Evolutionary conservation across 2,797 vertebrate genomes (phyloP), one percentile per base, ranked within the genome.

Genomic region (Staurois parvus): DNA sequence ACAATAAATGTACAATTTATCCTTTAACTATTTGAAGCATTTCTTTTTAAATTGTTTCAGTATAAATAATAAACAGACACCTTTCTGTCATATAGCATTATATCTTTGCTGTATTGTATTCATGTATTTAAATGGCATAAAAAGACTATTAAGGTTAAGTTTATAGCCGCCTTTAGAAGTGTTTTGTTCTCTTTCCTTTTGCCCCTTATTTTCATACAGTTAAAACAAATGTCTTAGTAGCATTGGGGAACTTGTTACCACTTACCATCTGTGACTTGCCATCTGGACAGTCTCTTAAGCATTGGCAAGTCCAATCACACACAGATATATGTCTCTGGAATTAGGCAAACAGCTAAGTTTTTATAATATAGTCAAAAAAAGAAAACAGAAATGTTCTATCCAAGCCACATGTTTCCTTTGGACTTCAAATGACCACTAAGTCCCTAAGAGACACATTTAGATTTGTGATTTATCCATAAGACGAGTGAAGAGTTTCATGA

Each of bases 241-340:
- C 69, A 64, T 30, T 40, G 28, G 52, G 83, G 56, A 79, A 73
- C 78, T 66, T 70, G 40, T 64, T 72, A 70, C 72, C 67, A 73
- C 76, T 77, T 73, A 73, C 69, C 83, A 84, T 84, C 76, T 85
- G 76, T 79, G 56, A 79, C 76, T 79, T 74, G 59, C 76, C 84
- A 85, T 79, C 84, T 85, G 84, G 76, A 79, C 76, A 79, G 84
- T 79, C 76, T 79, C 76, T 73, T n/a, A 79, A 32, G 69, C 69
- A 74, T 68, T 85, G 69, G 56, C 12, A 10, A 67, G 21, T 37
- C 62, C 37, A 79, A 66, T 68, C 28, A 79, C 13, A 79, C 42
- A 26, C 30, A 84, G 74, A 68, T 76, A 68, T 76, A 68, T 70
- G 66, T 76, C 64, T 75, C 72, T 8, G 59, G 75, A 77, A 78